Evolutionary conservation across 2,797 vertebrate genomes (phyloP).

Genomic region (Garrulus glandarius): DNA sequence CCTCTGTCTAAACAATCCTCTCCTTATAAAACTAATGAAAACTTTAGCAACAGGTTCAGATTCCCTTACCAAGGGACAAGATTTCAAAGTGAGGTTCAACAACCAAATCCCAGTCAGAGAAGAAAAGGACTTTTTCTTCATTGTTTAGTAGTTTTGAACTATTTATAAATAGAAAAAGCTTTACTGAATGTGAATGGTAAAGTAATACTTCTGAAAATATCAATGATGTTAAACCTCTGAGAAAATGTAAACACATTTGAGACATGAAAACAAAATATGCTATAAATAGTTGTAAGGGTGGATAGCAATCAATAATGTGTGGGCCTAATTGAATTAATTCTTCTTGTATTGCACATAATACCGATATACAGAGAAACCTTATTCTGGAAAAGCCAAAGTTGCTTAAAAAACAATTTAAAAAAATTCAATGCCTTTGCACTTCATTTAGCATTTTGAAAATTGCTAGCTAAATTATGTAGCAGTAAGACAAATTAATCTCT

Average conservation of each 20-base stretch:
- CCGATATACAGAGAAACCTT: background rate
- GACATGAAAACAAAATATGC: background rate
- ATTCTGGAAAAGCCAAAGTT: slow-evolving; percentile 17
- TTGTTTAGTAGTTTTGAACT: background rate
- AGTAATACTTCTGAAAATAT: background rate
- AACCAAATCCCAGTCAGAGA: background rate
- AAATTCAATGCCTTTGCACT: slow-evolving; percentile 46
- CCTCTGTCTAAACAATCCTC: background rate
- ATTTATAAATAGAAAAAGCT: background rate
- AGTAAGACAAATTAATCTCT: slow-evolving; percentile 33
- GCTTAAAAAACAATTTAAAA: slow-evolving; percentile 32
- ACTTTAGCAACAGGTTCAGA: background rate
- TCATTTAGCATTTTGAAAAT: slow-evolving; percentile 59
- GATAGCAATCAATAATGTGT: slow-evolving; percentile 43
- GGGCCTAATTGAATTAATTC: slow-evolving; percentile 13
- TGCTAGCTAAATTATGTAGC: slow-evolving; percentile 23
- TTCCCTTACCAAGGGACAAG: background rate
- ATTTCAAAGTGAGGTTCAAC: background rate
- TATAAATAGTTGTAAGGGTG: background rate
- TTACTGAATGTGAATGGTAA: background rate
- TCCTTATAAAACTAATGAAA: background rate
- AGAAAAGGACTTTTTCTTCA: background rate
- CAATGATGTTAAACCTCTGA: background rate
- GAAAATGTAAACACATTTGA: background rate
- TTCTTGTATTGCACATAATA: slow-evolving; percentile 6